These are phyloP conservation scores for Lytechinus pictus DNA, from an alignment of 35 echinoderm and acorn worm genomes.

Conservation along the genomic window DNA sequence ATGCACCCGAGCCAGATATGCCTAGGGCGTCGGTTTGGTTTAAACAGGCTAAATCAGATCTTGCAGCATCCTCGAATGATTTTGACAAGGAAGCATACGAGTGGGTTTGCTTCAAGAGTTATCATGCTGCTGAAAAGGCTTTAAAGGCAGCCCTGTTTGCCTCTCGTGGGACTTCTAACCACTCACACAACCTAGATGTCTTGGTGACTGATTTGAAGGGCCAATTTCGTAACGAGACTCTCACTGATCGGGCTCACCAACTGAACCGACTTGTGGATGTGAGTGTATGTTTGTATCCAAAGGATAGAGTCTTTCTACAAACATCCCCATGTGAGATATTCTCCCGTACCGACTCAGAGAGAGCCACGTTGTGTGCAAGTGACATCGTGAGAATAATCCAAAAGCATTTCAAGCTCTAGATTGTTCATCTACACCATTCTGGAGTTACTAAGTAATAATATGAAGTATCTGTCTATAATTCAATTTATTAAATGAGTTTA, in stretches of 20 bases:
- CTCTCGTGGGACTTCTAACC: background rate
- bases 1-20: conserved; percentile 17
- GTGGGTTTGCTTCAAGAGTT: conserved; percentile 39
- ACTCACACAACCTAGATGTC: background rate
- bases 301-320: background rate
- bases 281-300: background rate
- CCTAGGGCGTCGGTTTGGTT: conserved; percentile 53
- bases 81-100: background rate
- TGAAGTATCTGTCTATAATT: no score
- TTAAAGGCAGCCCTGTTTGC: conserved; percentile 10
- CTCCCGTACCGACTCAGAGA: background rate
- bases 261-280: background rate
- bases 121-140: conserved; percentile 20
- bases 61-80: background rate
- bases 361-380: background rate
- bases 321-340: background rate
- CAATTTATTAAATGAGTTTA: no score
- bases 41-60: conserved; percentile 56
- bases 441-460: no score
- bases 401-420: background rate
- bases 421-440: background rate
- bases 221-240: background rate
- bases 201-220: background rate
- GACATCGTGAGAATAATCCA: background rate
- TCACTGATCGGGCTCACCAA: background rate